phyloP scores from a whole-genome alignment of 1,140 invertebrate genomes.

The Drosophila ironensis region DNA sequence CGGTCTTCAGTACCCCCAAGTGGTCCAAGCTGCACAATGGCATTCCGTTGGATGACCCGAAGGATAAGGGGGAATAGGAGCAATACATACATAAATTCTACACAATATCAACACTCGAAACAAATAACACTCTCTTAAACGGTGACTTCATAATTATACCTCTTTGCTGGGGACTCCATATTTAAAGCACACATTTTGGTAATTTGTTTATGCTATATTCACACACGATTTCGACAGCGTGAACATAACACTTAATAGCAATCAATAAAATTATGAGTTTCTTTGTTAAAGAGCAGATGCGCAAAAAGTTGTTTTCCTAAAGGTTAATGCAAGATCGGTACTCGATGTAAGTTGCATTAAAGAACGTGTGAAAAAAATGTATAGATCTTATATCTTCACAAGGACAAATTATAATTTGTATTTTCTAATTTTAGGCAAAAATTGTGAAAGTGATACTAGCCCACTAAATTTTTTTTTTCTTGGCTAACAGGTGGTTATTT shows the following conservation, averaged over 20 bases:
- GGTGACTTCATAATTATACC: slow-evolving; percentile 52
- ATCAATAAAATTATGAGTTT: slow-evolving; percentile 1
- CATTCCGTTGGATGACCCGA: slow-evolving; percentile 14
- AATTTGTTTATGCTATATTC: too few species aligned
- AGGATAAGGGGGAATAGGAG: neutral
- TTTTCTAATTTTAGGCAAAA: too few species aligned
- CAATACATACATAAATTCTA: neutral
- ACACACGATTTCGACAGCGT: neutral
- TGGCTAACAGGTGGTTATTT: neutral
- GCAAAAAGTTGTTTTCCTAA: too few species aligned
- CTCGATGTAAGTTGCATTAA: too few species aligned
- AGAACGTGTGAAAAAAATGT: too few species aligned
- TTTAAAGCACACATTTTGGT: too few species aligned
- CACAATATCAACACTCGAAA: too few species aligned
- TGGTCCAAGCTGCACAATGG: slow-evolving; percentile 49
- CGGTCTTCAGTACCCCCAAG: slow-evolving; percentile 23
- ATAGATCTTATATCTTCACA: too few species aligned
- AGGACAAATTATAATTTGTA: too few species aligned
- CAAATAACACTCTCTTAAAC: slow-evolving; percentile 20
- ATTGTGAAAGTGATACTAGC: slow-evolving; percentile 12
- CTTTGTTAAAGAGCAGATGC: neutral
- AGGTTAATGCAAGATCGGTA: too few species aligned
- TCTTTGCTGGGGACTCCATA: slow-evolving; percentile 36
- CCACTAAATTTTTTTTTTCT: neutral
- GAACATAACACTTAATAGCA: neutral